phyloP scores from a whole-genome alignment of 2,888 invertebrate species.

The Orthosia gothica region DNA sequence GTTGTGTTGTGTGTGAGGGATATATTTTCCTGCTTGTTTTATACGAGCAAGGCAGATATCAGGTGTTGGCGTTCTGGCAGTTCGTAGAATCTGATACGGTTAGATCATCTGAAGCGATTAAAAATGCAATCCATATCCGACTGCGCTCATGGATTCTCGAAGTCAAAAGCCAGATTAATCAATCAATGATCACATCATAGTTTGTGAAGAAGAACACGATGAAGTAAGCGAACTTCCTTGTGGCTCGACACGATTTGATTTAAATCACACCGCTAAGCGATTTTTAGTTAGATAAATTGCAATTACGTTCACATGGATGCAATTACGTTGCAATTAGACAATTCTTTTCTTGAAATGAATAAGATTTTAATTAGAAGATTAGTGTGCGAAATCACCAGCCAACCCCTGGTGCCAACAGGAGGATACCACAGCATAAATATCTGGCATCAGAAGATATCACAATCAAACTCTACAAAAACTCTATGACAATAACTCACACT shows the following conservation, averaged over 20 bases:
- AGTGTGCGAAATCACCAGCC: too few species aligned
- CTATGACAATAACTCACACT: conserved; percentile 11
- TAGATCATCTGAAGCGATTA: background rate
- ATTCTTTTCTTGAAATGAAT: too few species aligned
- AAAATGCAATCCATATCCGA: too few species aligned
- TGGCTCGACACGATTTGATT: too few species aligned
- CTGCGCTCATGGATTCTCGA: background rate
- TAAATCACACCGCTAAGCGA: too few species aligned
- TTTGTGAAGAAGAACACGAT: background rate
- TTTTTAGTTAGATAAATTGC: too few species aligned
- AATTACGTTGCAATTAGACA: too few species aligned
- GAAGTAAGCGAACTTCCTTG: too few species aligned
- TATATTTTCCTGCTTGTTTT: background rate
- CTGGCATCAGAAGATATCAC: background rate
- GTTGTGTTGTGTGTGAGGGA: background rate
- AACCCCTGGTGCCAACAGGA: too few species aligned
- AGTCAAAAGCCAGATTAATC: background rate
- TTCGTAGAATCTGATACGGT: background rate
- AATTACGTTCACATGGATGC: too few species aligned
- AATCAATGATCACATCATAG: background rate
- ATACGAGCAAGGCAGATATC: background rate
- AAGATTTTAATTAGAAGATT: too few species aligned
- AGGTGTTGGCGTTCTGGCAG: background rate
- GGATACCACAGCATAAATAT: background rate
- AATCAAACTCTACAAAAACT: background rate